phyloP scores from a whole-genome alignment of 2,113 vertebrate genomes.

The Scalopus aquaticus region DNA sequence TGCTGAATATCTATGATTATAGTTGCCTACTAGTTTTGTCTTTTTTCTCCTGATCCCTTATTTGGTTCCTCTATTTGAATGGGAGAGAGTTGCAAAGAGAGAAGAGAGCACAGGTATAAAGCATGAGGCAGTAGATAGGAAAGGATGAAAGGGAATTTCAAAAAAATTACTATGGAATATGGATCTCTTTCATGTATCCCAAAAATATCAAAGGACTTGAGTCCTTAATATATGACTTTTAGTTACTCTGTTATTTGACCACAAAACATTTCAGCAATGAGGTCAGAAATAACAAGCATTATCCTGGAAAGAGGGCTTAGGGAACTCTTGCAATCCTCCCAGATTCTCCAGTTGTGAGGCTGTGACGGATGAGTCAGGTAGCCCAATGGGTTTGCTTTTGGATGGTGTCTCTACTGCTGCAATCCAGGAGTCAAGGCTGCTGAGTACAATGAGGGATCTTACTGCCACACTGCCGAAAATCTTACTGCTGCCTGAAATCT shows the following conservation, averaged over 20 bases:
- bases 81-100: not conserved
- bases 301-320: not conserved
- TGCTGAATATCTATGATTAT: no score
- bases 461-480: not conserved
- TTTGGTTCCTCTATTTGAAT: not conserved
- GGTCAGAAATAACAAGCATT: not conserved
- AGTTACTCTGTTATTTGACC: not conserved
- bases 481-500: no score
- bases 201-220: not conserved
- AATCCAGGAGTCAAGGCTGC: not conserved
- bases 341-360: not conserved
- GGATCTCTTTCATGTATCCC: not conserved
- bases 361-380: not conserved
- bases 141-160: not conserved
- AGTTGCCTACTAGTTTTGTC: no score
- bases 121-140: not conserved
- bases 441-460: not conserved
- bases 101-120: not conserved
- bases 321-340: not conserved
- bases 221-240: not conserved
- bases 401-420: not conserved
- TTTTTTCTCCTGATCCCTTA: no score
- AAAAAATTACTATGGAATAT: not conserved
- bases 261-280: not conserved
- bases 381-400: no score